A percentile compares a stretch with the other conserved stretches of the same genome.
phyloP scores from a whole-genome alignment of 2,797 vertebrate species.

The Rhinogobio ventralis region DNA sequence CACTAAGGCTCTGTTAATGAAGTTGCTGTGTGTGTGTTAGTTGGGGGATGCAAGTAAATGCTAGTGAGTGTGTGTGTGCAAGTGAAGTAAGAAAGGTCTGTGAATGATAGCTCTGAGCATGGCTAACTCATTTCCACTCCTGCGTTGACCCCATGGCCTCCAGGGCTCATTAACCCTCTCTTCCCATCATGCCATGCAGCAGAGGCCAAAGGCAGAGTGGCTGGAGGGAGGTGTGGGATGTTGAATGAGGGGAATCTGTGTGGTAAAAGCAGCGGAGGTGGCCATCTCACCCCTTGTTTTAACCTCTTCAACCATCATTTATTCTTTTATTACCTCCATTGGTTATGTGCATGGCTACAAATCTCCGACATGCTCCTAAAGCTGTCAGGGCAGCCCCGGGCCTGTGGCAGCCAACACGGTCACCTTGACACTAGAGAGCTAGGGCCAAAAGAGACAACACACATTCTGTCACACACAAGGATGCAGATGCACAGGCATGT shows the following conservation, averaged over 20 bases:
- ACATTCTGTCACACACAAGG: constrained; percentile 61
- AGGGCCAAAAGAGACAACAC: constrained; percentile 58
- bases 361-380: constrained; percentile 81
- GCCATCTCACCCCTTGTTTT: constrained; percentile 72
- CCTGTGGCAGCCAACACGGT: constrained; percentile 75
- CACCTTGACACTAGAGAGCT: constrained; percentile 76
- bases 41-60: constrained; percentile 50
- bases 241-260: constrained; percentile 57
- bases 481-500: constrained; percentile 59
- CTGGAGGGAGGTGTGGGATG: constrained; percentile 47
- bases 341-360: constrained; percentile 79
- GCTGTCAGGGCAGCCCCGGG: constrained; percentile 78
- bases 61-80: constrained; percentile 45
- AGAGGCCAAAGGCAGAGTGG: constrained; percentile 52
- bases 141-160: constrained; percentile 72
- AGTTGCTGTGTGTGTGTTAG: constrained; percentile 28
- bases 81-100: constrained; percentile 53
- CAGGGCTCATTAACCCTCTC: constrained; percentile 68
- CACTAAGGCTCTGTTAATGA: constrained; percentile 20
- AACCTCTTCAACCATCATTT: constrained; percentile 81
- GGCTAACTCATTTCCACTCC: constrained; percentile 79
- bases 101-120: constrained; percentile 69
- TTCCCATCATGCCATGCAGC: constrained; percentile 68
- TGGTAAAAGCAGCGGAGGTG: constrained; percentile 62
- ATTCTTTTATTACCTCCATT: constrained; percentile 76